phyloP scores from a whole-genome alignment of 2,888 invertebrate genomes.

The Polydrusus cervinus region DNA sequence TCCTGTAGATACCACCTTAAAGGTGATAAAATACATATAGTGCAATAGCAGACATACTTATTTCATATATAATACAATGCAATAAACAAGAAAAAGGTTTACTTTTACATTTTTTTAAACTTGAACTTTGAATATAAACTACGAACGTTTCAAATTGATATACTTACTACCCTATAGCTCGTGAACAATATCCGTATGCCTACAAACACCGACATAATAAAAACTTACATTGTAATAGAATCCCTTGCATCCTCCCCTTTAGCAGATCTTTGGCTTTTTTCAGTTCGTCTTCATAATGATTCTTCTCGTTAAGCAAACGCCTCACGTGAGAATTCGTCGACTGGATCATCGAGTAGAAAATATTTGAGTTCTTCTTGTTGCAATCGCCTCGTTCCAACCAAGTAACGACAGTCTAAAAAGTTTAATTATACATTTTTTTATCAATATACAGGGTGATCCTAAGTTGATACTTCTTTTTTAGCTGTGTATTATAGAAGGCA shows the following conservation, averaged over 20 bases:
- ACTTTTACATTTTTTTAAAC: neutral
- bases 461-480: too few relatives aligned
- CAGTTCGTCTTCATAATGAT: conserved; percentile 90
- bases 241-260: conserved; percentile 88
- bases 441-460: too few relatives aligned
- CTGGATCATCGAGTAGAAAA: conserved; percentile 97
- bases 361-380: conserved; percentile 90
- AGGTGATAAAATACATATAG: neutral
- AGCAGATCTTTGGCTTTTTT: conserved; percentile 88
- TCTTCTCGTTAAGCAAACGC: conserved; percentile 88
- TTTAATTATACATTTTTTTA: too few relatives aligned
- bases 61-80: neutral
- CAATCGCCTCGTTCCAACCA: conserved; percentile 98
- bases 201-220: neutral
- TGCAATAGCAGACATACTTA: conserved; percentile 20
- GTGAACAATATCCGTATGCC: neutral
- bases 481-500: too few relatives aligned
- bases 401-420: conserved; percentile 76
- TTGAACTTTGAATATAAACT: neutral
- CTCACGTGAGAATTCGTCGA: conserved; percentile 95
- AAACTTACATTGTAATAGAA: conserved; percentile 94
- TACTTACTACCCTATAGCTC: conserved; percentile 9
- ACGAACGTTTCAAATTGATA: neutral
- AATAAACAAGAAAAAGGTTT: neutral
- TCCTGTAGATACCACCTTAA: neutral